Evolutionary conservation across 2,888 invertebrate genomes (phyloP), one percentile per base, ranked within the genome.

Genomic region (Synergus umbraculus): DNA sequence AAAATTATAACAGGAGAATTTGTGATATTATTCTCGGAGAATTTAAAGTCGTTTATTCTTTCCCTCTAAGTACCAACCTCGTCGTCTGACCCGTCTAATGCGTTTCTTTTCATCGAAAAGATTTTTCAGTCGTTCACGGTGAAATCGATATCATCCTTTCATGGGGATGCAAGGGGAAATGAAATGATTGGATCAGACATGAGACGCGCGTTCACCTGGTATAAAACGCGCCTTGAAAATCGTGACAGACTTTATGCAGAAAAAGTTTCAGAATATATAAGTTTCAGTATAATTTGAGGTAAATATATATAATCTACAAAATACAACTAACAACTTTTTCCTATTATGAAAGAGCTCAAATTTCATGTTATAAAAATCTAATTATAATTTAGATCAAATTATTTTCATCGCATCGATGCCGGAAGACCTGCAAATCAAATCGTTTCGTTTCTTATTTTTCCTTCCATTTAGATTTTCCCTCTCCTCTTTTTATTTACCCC

Each of bases 101-200:
- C 49, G 73, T 73, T 54, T 73, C 73, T 73, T 73, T 54, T 73
- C 73, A 73, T 15, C n/a, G 29, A 73, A 41, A 73, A 73, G 46
- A 78, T 60, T 78, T 63, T 78, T 22, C 76, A 76, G 64, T 78
- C 76, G 54, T 65, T 78, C 60, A 78, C 81, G 81, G 77, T 84
- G 89, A 88, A 88, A 90, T 89, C 88, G 88, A 88, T 89, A 89
- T 78, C 76, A 29, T 78, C n/a, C 58, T 49, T 60, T 46, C 46
- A 76, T 64, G n/a, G 60, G 69, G 49, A 44, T 13, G 60, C 79
- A 77, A 63, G 80, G 83, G 86, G 86, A 88, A 90, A 90, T 85
- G 86, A 89, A 87, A 88, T 88, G 87, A 90, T 90, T 89, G 87
- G 85, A 89, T 90, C 83, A 87, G 89, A 85, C 86, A 82, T 78